These are phyloP conservation scores for Nothobranchius kuhntae DNA, from an alignment of 2,113 vertebrate species.

Conservation along the genomic window DNA sequence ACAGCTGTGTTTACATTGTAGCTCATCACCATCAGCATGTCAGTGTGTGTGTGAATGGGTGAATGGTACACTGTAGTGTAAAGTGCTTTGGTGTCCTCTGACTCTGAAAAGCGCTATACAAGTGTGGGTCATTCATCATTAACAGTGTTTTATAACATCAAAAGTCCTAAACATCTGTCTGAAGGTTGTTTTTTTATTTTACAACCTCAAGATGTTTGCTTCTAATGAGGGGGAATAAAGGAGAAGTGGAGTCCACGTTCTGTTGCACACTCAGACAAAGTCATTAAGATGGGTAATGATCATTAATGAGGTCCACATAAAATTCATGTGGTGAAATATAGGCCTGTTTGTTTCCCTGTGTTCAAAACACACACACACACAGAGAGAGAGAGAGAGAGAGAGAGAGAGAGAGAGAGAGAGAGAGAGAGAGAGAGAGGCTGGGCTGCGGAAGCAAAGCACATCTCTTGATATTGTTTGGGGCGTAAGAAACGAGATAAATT, in stretches of 20 bases:
- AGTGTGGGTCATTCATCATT: too few relatives aligned
- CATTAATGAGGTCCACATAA: slow-evolving; percentile 62
- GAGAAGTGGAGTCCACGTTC: slow-evolving; percentile 9
- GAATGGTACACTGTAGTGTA: too few relatives aligned
- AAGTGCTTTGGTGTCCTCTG: too few relatives aligned
- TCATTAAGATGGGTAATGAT: slow-evolving; percentile 64
- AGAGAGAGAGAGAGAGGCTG: slow-evolving; percentile 36
- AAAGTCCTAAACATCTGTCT: slow-evolving; percentile 25
- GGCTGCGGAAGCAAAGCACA: slow-evolving; percentile 25
- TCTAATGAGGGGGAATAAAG: slow-evolving; percentile 42
- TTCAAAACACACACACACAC: slow-evolving; percentile 12
- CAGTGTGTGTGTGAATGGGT: too few relatives aligned
- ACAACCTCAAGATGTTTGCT: slow-evolving; percentile 39
- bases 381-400: too few relatives aligned
- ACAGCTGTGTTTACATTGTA: too few relatives aligned
- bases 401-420: neutral
- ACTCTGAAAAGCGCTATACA: too few relatives aligned
- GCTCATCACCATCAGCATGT: too few relatives aligned
- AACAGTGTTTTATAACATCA: neutral
- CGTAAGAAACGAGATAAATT: neutral
- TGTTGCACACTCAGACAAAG: slow-evolving; percentile 49
- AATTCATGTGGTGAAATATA: slow-evolving; percentile 48
- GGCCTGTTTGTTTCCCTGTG: slow-evolving; percentile 37
- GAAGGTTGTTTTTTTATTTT: slow-evolving; percentile 36
- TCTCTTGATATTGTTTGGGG: slow-evolving; percentile 9